These are phyloP conservation scores for Drosophila putrida DNA, from an alignment of 2,888 invertebrate genomes.

Conservation along the genomic window DNA sequence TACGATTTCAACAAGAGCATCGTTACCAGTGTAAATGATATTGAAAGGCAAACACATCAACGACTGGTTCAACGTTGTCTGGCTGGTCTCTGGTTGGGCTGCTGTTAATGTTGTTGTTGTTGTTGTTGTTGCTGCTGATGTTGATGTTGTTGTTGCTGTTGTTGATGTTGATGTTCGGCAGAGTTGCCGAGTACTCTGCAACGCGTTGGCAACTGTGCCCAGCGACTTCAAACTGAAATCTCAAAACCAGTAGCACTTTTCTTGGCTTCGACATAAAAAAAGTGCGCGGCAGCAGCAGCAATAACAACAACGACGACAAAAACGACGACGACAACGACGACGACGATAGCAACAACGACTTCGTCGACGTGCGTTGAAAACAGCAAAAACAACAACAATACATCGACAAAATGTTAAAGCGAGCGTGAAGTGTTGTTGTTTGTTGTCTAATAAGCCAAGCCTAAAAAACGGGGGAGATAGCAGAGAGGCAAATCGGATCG, in stretches of 20 bases:
- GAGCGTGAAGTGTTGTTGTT: slow-evolving; percentile 64
- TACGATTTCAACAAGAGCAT: slow-evolving; percentile 7
- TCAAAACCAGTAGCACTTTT: slow-evolving; percentile 83
- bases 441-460: slow-evolving; percentile 77
- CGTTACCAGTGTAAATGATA: slow-evolving; percentile 61
- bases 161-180: slow-evolving; percentile 30
- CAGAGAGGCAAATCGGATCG: slow-evolving; percentile 57
- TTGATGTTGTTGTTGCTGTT: slow-evolving; percentile 50
- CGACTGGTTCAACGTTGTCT: slow-evolving; percentile 67
- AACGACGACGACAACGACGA: slow-evolving; percentile 36
- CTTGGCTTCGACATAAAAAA: slow-evolving; percentile 68
- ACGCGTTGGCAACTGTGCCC: slow-evolving; percentile 67
- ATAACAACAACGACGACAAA: slow-evolving; percentile 31
- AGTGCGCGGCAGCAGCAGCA: slow-evolving; percentile 54
- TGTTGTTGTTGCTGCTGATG: slow-evolving; percentile 32
- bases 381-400: slow-evolving; percentile 36
- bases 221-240: slow-evolving; percentile 63
- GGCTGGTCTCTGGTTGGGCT: slow-evolving; percentile 47
- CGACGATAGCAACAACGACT: slow-evolving; percentile 46
- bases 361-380: slow-evolving; percentile 50
- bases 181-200: slow-evolving; percentile 55
- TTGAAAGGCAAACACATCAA: slow-evolving; percentile 70
- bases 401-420: slow-evolving; percentile 65
- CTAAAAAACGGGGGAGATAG: slow-evolving; percentile 57
- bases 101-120: slow-evolving; percentile 35